Base-by-base conservation (phyloP, 2,113 vertebrate species). In the Saccopteryx leptura region DNA sequence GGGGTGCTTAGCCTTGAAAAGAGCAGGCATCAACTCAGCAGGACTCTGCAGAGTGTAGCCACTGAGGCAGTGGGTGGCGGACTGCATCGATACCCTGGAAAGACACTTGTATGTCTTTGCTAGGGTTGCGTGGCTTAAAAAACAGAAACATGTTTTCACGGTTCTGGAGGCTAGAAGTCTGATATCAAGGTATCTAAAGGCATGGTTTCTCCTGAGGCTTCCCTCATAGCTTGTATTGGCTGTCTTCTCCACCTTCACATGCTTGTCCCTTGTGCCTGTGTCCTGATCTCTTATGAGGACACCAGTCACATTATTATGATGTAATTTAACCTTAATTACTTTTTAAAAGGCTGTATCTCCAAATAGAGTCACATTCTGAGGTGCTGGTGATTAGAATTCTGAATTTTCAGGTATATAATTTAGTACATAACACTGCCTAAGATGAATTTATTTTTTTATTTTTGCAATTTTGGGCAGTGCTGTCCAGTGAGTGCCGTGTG, bases 1-100 rank as follows among this genome's bases (percentile, higher is more conserved):
- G 4, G 28, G 24, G 4, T 31, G 1, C 4, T 90, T 12, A 33
- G 15, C 23, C 0, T 18, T 26, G 68, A 79, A 31, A 54, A 15
- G 15, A 46, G 14, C 15, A 15, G 48, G 63, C 31, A 54, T 63
- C 66, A 3, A 5, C n/a, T 46, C 19, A 46, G 0, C 4, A 15
- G 1, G 1, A 31, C 18, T 26, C 11, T 21, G 50, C 9, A 4
- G 4, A 8, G 26, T 24, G 58, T 28, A 33, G 11, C 60, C 50
- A 9, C 33, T 12, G 17, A 24, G 71, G 8, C 24, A 76, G 31
- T 28, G 12, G 75, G 33, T 78, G 71, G 24, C 14, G 7, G 50
- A 10, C 33, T 33, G 63, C 3, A 0, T 52, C 5, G 1, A 1
- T 68, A 12, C 21, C n/a, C 19, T 9, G 33, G 50, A 4, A 24